Evolutionary conservation across 2,113 vertebrate genomes (phyloP).

Genomic region (Peucedramus taeniatus): DNA sequence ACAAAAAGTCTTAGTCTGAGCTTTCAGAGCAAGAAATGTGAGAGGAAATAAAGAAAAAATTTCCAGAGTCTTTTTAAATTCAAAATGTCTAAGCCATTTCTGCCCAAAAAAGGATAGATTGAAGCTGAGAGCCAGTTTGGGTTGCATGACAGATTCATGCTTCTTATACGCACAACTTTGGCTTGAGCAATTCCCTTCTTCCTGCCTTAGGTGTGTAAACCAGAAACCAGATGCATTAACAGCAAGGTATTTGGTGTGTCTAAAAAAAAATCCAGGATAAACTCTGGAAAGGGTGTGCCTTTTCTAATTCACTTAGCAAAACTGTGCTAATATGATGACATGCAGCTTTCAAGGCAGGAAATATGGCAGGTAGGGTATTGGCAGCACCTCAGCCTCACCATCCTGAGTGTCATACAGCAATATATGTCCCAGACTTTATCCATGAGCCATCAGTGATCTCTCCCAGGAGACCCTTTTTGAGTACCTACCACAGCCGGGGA

Average conservation of each 20-base stretch:
- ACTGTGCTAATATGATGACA: neutral
- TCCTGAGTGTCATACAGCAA: neutral
- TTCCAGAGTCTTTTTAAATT: neutral
- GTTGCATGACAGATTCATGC: neutral
- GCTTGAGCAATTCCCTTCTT: slow-evolving; percentile 2
- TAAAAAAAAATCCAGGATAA: neutral
- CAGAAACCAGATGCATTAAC: neutral
- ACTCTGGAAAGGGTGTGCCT: neutral
- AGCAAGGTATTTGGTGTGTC: neutral
- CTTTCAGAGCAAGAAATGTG: neutral
- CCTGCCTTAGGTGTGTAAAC: neutral
- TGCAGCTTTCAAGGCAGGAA: neutral
- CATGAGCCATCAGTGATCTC: neutral
- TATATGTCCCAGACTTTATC: neutral
- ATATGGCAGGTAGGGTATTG: neutral
- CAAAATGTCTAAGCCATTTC: neutral
- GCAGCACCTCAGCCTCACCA: neutral
- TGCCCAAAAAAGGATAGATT: slow-evolving; percentile 12
- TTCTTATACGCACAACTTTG: neutral
- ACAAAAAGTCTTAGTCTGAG: neutral
- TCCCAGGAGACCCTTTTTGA: neutral
- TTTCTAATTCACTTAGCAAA: neutral
- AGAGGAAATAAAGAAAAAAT: neutral
- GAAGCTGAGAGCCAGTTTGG: neutral
- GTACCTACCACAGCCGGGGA: neutral